Evolutionary conservation across 53 echinoderm and acorn worm genomes (phyloP).

Genomic region (Temnopleurus reevesii): DNA sequence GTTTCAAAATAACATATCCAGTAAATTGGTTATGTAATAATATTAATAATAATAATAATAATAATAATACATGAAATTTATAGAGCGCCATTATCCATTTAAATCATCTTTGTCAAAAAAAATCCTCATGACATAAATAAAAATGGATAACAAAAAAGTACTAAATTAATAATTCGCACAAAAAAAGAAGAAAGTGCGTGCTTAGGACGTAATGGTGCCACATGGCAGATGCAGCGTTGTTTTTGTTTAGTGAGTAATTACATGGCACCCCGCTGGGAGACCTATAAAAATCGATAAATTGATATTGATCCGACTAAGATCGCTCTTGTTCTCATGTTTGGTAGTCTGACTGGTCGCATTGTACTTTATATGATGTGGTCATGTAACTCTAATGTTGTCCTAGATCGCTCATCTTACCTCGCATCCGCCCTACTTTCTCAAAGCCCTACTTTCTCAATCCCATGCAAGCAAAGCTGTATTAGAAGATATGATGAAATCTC

Average conservation of each 20-base stretch:
- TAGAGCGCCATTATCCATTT: no score
- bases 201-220: neutral
- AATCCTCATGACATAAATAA: no score
- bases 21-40: no score
- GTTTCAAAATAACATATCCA: no score
- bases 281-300: constrained; percentile 6
- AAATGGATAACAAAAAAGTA: no score
- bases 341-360: neutral
- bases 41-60: no score
- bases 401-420: no score
- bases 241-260: neutral
- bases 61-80: no score
- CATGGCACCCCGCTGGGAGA: neutral
- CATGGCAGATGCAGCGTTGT: neutral
- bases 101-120: no score
- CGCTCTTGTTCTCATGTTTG: neutral
- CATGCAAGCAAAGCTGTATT: neutral
- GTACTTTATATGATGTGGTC: neutral
- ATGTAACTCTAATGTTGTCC: no score
- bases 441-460: no score
- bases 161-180: neutral
- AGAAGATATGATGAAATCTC: neutral
- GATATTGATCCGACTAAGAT: neutral
- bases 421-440: no score
- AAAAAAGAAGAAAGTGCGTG: neutral